phyloP scores from a whole-genome alignment of 1,140 invertebrate species.

The Papilio polyxenes region DNA sequence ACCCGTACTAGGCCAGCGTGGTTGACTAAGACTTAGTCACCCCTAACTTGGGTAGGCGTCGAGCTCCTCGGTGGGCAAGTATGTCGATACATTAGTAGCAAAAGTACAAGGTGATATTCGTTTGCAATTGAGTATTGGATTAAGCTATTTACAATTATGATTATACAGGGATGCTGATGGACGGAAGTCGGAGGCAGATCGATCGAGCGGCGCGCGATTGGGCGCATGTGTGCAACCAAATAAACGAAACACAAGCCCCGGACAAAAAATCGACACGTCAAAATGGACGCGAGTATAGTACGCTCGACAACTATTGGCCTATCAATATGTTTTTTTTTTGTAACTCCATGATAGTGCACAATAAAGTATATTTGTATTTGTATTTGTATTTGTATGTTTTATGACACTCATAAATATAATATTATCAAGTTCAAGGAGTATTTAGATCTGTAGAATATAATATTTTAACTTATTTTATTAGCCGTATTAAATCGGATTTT shows the following conservation, averaged over 20 bases:
- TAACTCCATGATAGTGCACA: too few relatives aligned
- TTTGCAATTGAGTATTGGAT: neutral
- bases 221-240: constrained; percentile 69
- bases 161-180: constrained; percentile 26
- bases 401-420: neutral
- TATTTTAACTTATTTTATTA: too few relatives aligned
- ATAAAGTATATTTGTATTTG: too few relatives aligned
- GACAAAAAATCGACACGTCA: constrained; percentile 73
- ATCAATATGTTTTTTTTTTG: too few relatives aligned
- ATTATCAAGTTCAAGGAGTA: too few relatives aligned
- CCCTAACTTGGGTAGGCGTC: neutral
- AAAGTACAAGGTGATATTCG: neutral
- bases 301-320: constrained; percentile 42
- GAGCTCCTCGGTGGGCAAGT: neutral
- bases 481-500: too few relatives aligned
- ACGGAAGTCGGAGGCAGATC: constrained; percentile 49
- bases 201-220: constrained; percentile 62
- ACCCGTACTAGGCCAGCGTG: neutral
- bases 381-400: too few relatives aligned
- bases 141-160: neutral
- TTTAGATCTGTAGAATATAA: too few relatives aligned
- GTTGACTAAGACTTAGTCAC: neutral
- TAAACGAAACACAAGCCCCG: constrained; percentile 70
- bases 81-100: neutral
- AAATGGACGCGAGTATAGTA: constrained; percentile 65